Evolutionary conservation across 1,140 invertebrate species (phyloP).

Genomic region (Apis dorsata): DNA sequence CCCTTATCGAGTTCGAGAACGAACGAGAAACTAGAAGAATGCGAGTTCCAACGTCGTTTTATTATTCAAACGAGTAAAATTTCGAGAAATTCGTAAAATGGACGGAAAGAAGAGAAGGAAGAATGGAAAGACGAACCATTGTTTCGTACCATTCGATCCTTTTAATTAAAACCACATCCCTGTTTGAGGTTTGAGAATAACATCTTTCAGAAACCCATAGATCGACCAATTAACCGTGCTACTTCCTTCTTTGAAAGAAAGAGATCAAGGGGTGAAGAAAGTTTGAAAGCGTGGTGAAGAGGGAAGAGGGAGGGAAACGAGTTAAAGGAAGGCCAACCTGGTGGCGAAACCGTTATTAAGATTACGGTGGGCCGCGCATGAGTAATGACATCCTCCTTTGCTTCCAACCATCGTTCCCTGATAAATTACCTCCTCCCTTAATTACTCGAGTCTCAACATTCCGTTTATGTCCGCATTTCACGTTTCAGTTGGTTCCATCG

Average conservation of each 20-base stretch:
- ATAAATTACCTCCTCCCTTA: slow-evolving; percentile 67
- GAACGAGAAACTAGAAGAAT: background rate
- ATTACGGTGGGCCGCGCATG: slow-evolving; percentile 64
- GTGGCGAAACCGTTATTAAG: slow-evolving; percentile 64
- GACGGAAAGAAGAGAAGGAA: no score
- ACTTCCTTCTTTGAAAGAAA: background rate
- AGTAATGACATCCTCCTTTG: slow-evolving; percentile 68
- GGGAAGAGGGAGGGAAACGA: background rate
- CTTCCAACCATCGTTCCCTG: slow-evolving; percentile 52
- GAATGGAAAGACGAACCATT: no score
- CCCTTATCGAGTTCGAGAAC: background rate
- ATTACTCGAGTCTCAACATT: slow-evolving; percentile 64
- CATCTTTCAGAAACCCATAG: background rate
- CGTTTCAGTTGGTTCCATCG: slow-evolving; percentile 42
- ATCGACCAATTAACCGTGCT: background rate
- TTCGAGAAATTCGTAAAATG: no score
- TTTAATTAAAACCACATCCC: background rate
- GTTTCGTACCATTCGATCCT: no score
- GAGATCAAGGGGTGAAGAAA: background rate
- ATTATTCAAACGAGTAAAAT: no score
- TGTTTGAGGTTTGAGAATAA: no score
- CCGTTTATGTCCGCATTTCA: slow-evolving; percentile 61
- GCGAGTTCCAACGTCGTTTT: no score
- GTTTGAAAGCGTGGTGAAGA: background rate
- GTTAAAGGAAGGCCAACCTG: slow-evolving; percentile 18